These are phyloP conservation scores for Pseudomyrmex dendroicus DNA, from an alignment of 1,140 invertebrate species.

Conservation along the genomic window DNA sequence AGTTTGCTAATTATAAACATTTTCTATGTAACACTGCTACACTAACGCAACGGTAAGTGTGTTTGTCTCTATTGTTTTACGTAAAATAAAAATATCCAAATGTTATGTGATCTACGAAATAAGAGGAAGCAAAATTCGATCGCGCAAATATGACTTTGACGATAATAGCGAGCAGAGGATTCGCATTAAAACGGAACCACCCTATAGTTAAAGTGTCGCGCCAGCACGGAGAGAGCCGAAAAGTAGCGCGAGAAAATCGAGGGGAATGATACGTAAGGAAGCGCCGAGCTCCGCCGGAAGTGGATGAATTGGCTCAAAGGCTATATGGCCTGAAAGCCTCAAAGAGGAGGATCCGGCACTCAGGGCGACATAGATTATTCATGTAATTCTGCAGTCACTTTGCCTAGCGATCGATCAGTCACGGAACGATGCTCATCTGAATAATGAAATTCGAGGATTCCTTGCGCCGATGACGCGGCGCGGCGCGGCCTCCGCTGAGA, in stretches of 20 bases:
- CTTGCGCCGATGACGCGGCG: conserved; percentile 67
- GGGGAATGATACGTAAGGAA: conserved; percentile 62
- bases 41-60: too few relatives aligned
- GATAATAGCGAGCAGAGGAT: neutral
- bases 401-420: conserved; percentile 74
- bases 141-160: neutral
- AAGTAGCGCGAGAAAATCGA: conserved; percentile 58
- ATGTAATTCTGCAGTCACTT: conserved; percentile 75
- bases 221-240: conserved; percentile 39
- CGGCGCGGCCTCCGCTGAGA: conserved; percentile 39
- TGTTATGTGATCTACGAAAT: too few relatives aligned
- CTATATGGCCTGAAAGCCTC: conserved; percentile 72
- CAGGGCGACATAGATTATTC: conserved; percentile 74
- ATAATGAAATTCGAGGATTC: conserved; percentile 75
- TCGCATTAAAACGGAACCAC: conserved; percentile 37
- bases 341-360: conserved; percentile 73
- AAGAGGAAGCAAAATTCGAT: neutral
- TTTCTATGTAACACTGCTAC: too few relatives aligned
- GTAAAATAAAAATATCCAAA: too few relatives aligned
- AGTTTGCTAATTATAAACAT: neutral
- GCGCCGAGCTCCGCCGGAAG: conserved; percentile 64
- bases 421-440: conserved; percentile 74
- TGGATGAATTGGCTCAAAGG: conserved; percentile 75
- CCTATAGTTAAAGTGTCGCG: neutral
- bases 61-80: too few relatives aligned